phyloP scores from a whole-genome alignment of 2,797 vertebrate genomes.

The Pelodytes ibericus region DNA sequence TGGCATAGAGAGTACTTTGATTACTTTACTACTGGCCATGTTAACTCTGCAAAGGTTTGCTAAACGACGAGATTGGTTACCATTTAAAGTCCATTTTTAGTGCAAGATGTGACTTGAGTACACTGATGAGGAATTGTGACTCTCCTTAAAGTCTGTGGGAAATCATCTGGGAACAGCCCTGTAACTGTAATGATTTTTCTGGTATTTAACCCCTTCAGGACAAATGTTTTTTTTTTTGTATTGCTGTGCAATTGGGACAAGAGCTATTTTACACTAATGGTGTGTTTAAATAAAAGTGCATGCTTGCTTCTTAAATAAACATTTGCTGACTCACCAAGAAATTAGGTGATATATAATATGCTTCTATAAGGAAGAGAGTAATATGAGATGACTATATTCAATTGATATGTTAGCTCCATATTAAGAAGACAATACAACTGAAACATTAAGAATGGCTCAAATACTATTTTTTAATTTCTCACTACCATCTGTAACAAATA shows the following conservation, averaged over 20 bases:
- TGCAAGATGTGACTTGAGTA: neutral
- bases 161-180: neutral
- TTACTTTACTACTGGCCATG: neutral
- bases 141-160: neutral
- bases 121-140: neutral
- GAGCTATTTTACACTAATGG: too few species aligned
- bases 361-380: neutral
- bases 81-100: neutral
- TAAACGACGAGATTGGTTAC: neutral
- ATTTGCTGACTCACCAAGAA: neutral
- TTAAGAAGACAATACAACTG: neutral
- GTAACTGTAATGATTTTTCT: conserved; percentile 1
- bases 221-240: too few species aligned
- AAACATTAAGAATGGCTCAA: neutral
- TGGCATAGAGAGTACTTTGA: neutral
- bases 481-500: too few species aligned
- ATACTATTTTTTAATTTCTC: too few species aligned
- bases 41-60: neutral
- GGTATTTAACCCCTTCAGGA: too few species aligned
- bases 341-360: neutral
- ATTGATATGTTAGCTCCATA: neutral
- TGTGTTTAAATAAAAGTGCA: too few species aligned
- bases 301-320: too few species aligned
- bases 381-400: neutral
- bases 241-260: too few species aligned